Evolutionary conservation across 2,888 invertebrate species (phyloP).

Genomic region (Mythimna albipuncta): DNA sequence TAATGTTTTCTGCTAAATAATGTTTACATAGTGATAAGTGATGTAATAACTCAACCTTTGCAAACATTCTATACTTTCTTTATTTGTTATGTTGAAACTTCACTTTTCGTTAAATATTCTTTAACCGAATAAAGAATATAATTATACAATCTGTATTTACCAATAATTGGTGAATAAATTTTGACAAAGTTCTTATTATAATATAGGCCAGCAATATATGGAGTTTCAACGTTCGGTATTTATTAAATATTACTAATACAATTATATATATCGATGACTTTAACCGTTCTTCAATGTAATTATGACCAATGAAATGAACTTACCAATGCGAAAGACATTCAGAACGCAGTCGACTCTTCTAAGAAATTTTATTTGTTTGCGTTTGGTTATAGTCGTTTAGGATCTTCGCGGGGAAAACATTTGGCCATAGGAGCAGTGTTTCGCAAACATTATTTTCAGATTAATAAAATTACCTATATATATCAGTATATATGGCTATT

Average conservation of each 20-base stretch:
- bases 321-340: neutral
- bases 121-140: neutral
- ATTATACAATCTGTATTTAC: neutral
- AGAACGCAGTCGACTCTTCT: neutral
- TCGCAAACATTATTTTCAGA: neutral
- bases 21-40: constrained; percentile 9
- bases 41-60: constrained; percentile 2
- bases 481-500: neutral
- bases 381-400: neutral
- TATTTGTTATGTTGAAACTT: constrained; percentile 9
- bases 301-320: neutral
- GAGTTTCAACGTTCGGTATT: neutral
- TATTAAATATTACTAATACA: constrained; percentile 9
- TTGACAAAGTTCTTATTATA: neutral
- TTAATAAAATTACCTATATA: neutral
- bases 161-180: neutral
- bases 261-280: constrained; percentile 8
- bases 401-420: neutral
- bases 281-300: neutral
- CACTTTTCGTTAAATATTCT: neutral
- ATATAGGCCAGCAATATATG: constrained; percentile 40
- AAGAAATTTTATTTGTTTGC: neutral
- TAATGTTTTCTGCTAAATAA: constrained; percentile 10
- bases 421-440: too few species aligned
- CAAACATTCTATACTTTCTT: neutral